Evolutionary conservation across 2,888 invertebrate species (phyloP), one percentile per base, ranked within the genome.

Genomic region (Cephus pulcher): DNA sequence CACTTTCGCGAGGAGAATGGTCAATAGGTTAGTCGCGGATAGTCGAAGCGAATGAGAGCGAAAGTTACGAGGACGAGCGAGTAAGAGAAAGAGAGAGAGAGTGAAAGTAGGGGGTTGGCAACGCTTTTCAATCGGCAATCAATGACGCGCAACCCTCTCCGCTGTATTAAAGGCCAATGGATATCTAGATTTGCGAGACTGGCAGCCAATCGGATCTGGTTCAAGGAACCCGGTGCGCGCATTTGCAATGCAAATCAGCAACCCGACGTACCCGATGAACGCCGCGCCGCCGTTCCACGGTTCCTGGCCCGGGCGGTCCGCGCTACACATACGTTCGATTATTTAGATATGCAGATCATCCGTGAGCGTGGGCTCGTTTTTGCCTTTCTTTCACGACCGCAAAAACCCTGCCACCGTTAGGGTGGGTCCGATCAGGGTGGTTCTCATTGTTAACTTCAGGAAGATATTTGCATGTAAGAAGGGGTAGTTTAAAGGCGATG

Each of bases 291-390:
- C 30, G 70, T 70, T 70, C 70, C 81, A 56, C 23, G 56, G 56
- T 56, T 56, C 15, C 56, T 56, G 56, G 56, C 56, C 56, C 56
- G 71, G 32, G 32, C 71, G 71, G 71, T 71, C 34, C 71, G 71
- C 12, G 12, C 32, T 71, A 89, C 89, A 88, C 90, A 90, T 88
- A 88, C 87, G 87, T 89, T 90, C 89, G 91, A 91, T 91, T 90
- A 91, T 91, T 91, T 91, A 91, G 91, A 91, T 91, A 91, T 91
- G 91, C 91, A 90, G 91, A 91, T 91, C 87, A 89, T 88, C 85
- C 88, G 84, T 78, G 82, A 71, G 33, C 71, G 56, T 56, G 56
- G 56, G 56, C 56, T 56, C 56, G 34, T 71, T 71, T 30, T 71
- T 71, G 34, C 74, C 30, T 74, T 74, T 74, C 35, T 37, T 35